Base-by-base conservation (phyloP, 2,797 vertebrate genomes). In the Sebastes variabilis region DNA sequence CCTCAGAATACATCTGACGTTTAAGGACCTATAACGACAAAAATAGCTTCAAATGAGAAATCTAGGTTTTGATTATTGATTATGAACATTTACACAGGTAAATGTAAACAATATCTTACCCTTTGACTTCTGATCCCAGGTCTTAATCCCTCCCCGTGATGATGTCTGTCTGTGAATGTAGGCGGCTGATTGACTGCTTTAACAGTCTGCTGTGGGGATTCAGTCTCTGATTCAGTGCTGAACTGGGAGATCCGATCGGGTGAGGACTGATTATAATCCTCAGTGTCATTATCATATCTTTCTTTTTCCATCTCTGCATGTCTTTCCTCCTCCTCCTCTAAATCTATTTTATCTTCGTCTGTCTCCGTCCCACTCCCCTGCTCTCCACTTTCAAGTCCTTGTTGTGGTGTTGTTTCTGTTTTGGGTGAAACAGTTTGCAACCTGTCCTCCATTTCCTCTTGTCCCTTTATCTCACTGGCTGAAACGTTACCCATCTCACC, bases 91-190 rank as follows among this genome's bases (percentile, higher is more conserved):
- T 30, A 61, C 11, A 61, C 10, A 72, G 61, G 25, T 80, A 29
- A 27, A 36, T 49, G 22, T 70, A 36, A 80, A 75, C 29, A 62
- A 3, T 25, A 11, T n/a, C 82, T 87, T 79, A 95, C 94, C 89
- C 78, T 89, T 86, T 82, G 90, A 77, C 90, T 83, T 80, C 72
- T 89, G 69, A 82, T 4, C 16, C 86, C 62, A 42, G 82, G 81
- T 32, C n/a, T 79, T 8, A 49, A 16, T 52, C 32, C 68, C 20
- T 67, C 32, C 22, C 56, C 52, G 2, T 73, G 56, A 0, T 49
- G 46, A 30, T 0, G 66, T 36, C 25, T 56, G 61, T 18, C 27
- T 58, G 77, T 55, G 77, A 58, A 0, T 18, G 30, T 6, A 16
- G 52, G 42, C 2, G 36, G 52, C 16, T 75, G 82, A 71, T 25